A percentile compares a stretch with the other conserved stretches of the same genome.
Conservation (phyloP, 2,797 vertebrate genomes). For the Falco novaeseelandiae region DNA sequence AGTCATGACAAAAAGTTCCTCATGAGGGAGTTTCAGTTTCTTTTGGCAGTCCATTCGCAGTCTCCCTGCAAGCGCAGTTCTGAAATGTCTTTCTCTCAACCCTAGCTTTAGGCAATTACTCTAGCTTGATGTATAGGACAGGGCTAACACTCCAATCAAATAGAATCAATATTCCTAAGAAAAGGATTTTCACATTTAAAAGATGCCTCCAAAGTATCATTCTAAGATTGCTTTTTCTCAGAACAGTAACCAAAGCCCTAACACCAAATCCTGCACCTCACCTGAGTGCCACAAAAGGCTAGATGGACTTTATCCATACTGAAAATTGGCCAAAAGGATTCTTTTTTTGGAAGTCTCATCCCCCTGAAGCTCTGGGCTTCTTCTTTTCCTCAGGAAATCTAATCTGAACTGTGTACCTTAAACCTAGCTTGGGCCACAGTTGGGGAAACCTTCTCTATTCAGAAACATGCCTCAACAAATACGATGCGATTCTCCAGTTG, state of each 20-base stretch:
- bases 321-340: background rate
- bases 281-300: background rate
- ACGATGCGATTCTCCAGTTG: background rate
- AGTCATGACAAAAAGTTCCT: background rate
- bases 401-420: background rate
- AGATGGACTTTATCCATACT: background rate
- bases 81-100: background rate
- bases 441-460: background rate
- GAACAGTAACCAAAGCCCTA: background rate
- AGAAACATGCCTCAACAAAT: background rate
- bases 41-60: background rate
- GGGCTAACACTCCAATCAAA: background rate
- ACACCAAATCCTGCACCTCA: background rate
- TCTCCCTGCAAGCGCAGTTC: background rate
- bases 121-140: background rate
- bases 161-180: background rate
- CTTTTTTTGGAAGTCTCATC: background rate
- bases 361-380: background rate
- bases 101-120: background rate
- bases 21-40: background rate
- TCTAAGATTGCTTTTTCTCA: background rate
- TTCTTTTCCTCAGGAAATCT: background rate
- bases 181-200: background rate
- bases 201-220: background rate
- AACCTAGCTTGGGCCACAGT: background rate